phyloP scores from a whole-genome alignment of 2,888 invertebrate species.

The Pecten maximus region DNA sequence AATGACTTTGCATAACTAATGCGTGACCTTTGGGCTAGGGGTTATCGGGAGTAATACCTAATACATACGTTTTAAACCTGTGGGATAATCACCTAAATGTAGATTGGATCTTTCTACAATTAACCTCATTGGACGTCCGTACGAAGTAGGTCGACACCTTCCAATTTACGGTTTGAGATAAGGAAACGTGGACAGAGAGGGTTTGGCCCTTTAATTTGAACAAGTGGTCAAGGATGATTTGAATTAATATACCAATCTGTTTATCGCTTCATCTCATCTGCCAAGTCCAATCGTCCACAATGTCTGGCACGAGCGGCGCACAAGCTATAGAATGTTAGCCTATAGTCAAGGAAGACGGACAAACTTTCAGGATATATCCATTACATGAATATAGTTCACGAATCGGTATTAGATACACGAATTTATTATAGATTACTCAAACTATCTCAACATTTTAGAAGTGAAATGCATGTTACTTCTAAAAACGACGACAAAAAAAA shows the following conservation, averaged over 20 bases:
- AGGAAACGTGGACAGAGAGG: not conserved
- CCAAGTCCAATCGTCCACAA: not conserved
- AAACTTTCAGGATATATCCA: too few species aligned
- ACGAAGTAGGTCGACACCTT: not conserved
- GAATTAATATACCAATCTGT: not conserved
- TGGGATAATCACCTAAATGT: not conserved
- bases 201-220: not conserved
- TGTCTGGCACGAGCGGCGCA: not conserved
- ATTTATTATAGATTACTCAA: too few species aligned
- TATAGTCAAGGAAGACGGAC: too few species aligned
- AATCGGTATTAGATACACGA: too few species aligned
- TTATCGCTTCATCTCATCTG: not conserved
- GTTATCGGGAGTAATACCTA: not conserved
- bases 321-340: not conserved
- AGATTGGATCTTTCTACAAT: not conserved
- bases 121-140: not conserved
- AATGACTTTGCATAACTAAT: constrained; percentile 26
- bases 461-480: too few species aligned
- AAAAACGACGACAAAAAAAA: too few species aligned
- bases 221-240: constrained; percentile 16
- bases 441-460: too few species aligned
- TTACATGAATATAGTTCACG: too few species aligned
- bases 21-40: not conserved
- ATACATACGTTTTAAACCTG: not conserved
- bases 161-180: not conserved